Percentiles rank a stretch among this genome's conserved stretches.
These are phyloP conservation scores for Tipula lateralis DNA, from an alignment of 2,888 invertebrate species.

Conservation along the genomic window DNA sequence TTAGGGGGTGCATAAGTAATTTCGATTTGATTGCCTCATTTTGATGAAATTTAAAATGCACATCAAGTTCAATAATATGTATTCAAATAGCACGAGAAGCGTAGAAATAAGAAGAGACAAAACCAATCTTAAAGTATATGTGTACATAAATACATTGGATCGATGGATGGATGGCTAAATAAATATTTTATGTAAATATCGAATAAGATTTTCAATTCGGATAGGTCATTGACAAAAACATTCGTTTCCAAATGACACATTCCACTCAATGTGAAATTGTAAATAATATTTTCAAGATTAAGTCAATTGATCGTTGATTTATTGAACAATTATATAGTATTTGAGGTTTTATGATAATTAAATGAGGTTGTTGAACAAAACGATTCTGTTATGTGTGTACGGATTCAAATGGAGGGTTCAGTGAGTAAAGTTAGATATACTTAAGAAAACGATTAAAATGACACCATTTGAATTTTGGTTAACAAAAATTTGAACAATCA, in stretches of 20 bases:
- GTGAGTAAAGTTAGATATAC: background rate
- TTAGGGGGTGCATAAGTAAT: background rate
- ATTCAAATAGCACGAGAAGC: background rate
- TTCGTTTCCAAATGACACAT: background rate
- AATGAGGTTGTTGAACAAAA: background rate
- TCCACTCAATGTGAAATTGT: background rate
- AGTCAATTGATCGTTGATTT: background rate
- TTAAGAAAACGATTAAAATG: no score
- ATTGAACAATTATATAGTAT: no score
- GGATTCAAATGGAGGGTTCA: background rate
- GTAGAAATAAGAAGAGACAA: background rate
- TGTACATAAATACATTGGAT: no score
- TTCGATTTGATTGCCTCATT: background rate
- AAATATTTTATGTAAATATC: background rate
- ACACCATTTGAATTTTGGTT: no score
- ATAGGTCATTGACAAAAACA: constrained; percentile 1
- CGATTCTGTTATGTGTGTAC: background rate
- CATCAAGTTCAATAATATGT: background rate
- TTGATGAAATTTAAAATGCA: background rate
- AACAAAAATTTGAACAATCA: no score
- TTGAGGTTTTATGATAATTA: background rate
- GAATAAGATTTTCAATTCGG: background rate
- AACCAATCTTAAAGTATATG: background rate
- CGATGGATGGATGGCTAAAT: background rate
- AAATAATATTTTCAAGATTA: background rate